phyloP scores from a whole-genome alignment of 2,888 invertebrate species.

The Noctua janthina region DNA sequence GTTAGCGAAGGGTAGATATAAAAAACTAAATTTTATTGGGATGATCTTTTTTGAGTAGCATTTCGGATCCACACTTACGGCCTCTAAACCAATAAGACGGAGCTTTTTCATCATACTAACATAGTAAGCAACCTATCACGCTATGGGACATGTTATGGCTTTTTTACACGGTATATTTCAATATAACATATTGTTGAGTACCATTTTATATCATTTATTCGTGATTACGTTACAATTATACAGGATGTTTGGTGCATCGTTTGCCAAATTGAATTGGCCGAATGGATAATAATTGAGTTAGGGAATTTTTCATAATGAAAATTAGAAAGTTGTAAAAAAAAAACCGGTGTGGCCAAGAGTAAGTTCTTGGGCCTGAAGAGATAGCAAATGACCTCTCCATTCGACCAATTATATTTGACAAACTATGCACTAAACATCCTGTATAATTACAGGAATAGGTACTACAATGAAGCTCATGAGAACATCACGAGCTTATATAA shows the following conservation, averaged over 20 bases:
- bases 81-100: conserved; percentile 16
- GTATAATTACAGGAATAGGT: background rate
- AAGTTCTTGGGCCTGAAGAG: too few species aligned
- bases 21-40: background rate
- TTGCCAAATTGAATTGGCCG: too few species aligned
- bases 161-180: conserved; percentile 19
- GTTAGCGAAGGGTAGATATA: background rate
- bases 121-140: background rate
- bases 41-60: background rate
- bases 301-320: too few species aligned
- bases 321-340: too few species aligned
- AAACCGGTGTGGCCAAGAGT: too few species aligned
- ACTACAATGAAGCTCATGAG: background rate
- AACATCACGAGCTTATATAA: too few species aligned
- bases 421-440: too few species aligned
- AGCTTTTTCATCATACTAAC: conserved; percentile 34
- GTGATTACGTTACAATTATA: conserved; percentile 1
- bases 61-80: conserved; percentile 1
- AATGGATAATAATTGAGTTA: too few species aligned
- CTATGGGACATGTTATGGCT: conserved; percentile 17
- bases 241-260: too few species aligned
- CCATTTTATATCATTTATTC: background rate
- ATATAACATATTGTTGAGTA: background rate
- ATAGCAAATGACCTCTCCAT: too few species aligned
- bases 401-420: too few species aligned